Conservation (phyloP, 2,113 vertebrate genomes). For the Verasper variegatus region DNA sequence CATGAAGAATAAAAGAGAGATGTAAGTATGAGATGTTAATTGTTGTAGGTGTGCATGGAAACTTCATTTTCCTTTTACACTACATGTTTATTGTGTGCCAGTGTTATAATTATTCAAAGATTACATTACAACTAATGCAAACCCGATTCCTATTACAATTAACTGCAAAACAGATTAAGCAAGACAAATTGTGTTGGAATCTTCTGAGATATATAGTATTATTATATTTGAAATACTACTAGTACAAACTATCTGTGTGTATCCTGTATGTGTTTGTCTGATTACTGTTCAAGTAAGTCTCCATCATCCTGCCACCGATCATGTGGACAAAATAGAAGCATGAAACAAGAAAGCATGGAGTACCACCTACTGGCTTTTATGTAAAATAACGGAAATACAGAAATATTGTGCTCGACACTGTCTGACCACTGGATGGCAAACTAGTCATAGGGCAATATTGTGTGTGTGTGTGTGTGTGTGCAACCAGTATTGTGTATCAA, state of each 20-base stretch:
- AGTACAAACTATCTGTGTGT: neutral
- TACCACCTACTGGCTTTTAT: constrained; percentile 43
- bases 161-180: too few species aligned
- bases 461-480: neutral
- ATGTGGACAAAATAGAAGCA: neutral
- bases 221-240: neutral
- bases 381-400: neutral
- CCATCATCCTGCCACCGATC: too few species aligned
- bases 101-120: too few species aligned
- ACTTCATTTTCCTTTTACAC: too few species aligned
- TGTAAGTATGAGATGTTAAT: too few species aligned
- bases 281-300: neutral
- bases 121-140: too few species aligned
- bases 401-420: neutral
- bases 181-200: too few species aligned
- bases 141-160: too few species aligned
- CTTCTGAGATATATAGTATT: neutral
- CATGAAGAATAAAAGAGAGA: too few species aligned
- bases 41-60: too few species aligned
- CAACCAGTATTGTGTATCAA: too few species aligned
- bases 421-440: constrained; percentile 44
- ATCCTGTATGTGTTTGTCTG: constrained; percentile 1
- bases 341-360: neutral
- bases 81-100: too few species aligned
- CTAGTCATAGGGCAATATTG: constrained; percentile 5